These are phyloP conservation scores for Caenorhabditis sp. DNA, from an alignment of 2,888 invertebrate genomes.

Conservation along the genomic window DNA sequence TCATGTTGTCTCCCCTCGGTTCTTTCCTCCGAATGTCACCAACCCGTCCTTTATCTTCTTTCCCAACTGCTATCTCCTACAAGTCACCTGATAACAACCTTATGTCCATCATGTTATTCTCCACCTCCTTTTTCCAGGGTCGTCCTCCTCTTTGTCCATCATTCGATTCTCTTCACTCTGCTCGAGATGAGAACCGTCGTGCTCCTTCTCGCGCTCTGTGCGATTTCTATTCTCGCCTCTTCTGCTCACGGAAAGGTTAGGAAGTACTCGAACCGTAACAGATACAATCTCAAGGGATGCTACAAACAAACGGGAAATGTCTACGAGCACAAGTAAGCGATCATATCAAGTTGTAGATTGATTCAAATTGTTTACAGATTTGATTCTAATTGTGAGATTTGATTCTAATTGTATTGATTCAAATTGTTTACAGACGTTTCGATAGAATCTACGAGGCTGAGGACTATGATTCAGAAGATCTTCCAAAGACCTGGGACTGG, in stretches of 20 bases:
- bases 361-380: too few relatives aligned
- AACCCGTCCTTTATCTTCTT: slow-evolving; percentile 43
- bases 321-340: slow-evolving; percentile 73
- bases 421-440: slow-evolving; percentile 67
- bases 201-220: slow-evolving; percentile 55
- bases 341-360: not conserved
- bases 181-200: slow-evolving; percentile 49
- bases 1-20: not conserved
- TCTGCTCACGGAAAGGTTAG: slow-evolving; percentile 40
- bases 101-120: slow-evolving; percentile 40
- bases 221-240: slow-evolving; percentile 37
- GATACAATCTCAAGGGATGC: slow-evolving; percentile 78
- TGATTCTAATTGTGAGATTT: too few relatives aligned
- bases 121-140: slow-evolving; percentile 38
- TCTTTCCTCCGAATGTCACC: slow-evolving; percentile 28
- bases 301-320: slow-evolving; percentile 73
- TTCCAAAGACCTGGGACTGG: slow-evolving; percentile 85
- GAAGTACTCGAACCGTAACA: slow-evolving; percentile 47
- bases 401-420: too few relatives aligned
- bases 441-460: slow-evolving; percentile 78
- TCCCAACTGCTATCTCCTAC: slow-evolving; percentile 16
- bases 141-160: slow-evolving; percentile 3
- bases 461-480: slow-evolving; percentile 73
- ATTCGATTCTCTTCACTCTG: slow-evolving; percentile 37
- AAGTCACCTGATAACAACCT: slow-evolving; percentile 59